Base-by-base conservation (phyloP, 2,888 invertebrate genomes). In the Aethes cnicana region DNA sequence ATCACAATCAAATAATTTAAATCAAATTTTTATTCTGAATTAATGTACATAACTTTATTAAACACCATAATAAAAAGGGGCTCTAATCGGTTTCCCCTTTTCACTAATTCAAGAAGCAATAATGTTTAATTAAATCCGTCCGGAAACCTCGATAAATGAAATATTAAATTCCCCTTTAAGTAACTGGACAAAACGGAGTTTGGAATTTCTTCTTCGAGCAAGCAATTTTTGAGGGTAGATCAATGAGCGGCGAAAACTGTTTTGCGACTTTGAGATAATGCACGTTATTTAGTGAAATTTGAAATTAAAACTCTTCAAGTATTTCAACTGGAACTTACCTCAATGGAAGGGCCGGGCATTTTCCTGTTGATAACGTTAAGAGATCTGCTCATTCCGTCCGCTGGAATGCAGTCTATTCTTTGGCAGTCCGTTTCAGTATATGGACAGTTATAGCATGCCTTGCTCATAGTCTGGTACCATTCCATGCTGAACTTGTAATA, bases 371-470 rank as follows among this genome's bases (percentile, higher is more conserved):
- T 91, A 0, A 95, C 94, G 8, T 95, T 92, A 21, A 97, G 82
- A 0, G 95, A 91, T 56, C 97, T 90, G 52, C 92, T 91, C 30
- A 94, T 90, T 0, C 98, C 98, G 77, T 97, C 96, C 0, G 93
- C 96, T 0, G 95, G 91, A 54, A 97, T 92, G 73, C 98, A 98
- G 72, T 97, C 95, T 0, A 92, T 91, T 42, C 94, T 88, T 35
- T 80, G 84, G 70, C 98, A 98, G 71, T 97, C 96, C 0, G 92
- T 92, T 1, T 82, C 61, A 71, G 94, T 94, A 53, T 84, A 90
- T 0, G 97, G 97, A 71, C 98, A 97, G 64, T 94, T 85, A 69
- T 92, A 96, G 67, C 97, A 97, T 0, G 97, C 97, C 75, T 97
- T 97, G 72, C 96, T 95, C 91, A 96, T 92, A 0, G 96, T 94